These are phyloP conservation scores for Hypanus sabinus DNA, from an alignment of 2,113 vertebrate species.

Conservation along the genomic window DNA sequence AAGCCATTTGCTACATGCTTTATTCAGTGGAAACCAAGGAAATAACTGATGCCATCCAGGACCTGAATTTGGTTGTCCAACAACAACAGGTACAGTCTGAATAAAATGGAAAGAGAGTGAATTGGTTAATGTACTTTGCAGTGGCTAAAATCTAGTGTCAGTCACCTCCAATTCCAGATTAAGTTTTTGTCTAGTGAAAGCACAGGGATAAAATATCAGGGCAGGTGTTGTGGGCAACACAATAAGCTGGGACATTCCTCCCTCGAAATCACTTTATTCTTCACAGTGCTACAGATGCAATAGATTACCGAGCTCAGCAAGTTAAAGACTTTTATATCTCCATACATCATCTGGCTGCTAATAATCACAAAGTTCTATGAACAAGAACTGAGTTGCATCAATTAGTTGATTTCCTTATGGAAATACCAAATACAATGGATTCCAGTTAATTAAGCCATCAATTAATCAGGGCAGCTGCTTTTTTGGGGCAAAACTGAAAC, in stretches of 20 bases:
- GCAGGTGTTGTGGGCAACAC: neutral
- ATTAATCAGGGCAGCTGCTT: no score
- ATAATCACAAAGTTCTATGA: neutral
- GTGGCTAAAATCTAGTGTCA: neutral
- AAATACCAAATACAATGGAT: neutral
- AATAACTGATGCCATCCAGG: conserved; percentile 48
- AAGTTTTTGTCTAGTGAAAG: neutral
- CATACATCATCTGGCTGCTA: neutral
- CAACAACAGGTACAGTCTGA: conserved; percentile 48
- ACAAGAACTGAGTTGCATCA: neutral
- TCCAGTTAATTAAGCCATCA: no score
- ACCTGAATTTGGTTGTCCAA: conserved; percentile 42
- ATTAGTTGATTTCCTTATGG: neutral
- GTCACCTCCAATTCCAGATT: no score
- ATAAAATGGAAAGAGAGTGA: neutral
- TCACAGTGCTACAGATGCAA: neutral
- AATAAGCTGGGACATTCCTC: neutral
- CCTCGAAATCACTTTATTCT: neutral
- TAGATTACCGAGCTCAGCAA: neutral
- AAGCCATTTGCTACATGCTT: conserved; percentile 55
- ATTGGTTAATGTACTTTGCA: neutral
- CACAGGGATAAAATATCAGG: neutral
- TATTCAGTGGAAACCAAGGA: conserved; percentile 54
- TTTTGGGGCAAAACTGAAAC: no score
- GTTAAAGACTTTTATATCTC: neutral